These are phyloP conservation scores for Hoplodrina ambigua DNA, from an alignment of 2,888 invertebrate genomes.

Conservation along the genomic window DNA sequence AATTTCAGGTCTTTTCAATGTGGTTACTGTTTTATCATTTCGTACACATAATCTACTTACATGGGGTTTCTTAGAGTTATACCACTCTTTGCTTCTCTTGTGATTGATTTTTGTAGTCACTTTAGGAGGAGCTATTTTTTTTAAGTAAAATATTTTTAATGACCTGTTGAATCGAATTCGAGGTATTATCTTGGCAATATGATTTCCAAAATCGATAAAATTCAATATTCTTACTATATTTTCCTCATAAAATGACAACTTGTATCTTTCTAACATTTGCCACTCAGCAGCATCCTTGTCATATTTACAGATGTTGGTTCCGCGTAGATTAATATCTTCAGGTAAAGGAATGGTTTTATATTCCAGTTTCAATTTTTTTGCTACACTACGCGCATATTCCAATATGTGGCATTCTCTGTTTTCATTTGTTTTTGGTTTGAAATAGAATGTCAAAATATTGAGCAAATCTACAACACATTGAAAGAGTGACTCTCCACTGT, in stretches of 20 bases:
- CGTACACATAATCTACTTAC: conserved; percentile 69
- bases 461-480: conserved; percentile 94
- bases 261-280: conserved; percentile 90
- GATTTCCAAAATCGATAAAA: conserved; percentile 95
- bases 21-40: neutral
- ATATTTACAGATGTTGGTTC: conserved; percentile 92
- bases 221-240: conserved; percentile 94
- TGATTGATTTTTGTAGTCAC: conserved; percentile 81
- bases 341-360: conserved; percentile 92
- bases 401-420: conserved; percentile 75
- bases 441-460: conserved; percentile 94
- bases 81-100: conserved; percentile 85
- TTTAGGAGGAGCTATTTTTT: conserved; percentile 79
- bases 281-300: conserved; percentile 93
- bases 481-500: conserved; percentile 94
- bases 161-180: conserved; percentile 92
- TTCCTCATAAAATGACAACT: conserved; percentile 92
- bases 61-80: conserved; percentile 82
- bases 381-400: conserved; percentile 77
- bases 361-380: conserved; percentile 90
- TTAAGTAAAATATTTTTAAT: conserved; percentile 85
- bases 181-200: conserved; percentile 92
- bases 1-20: neutral
- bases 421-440: conserved; percentile 76
- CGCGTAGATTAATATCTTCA: conserved; percentile 94